Base-by-base conservation (phyloP, 2,113 vertebrate species). In the Channa maculata region DNA sequence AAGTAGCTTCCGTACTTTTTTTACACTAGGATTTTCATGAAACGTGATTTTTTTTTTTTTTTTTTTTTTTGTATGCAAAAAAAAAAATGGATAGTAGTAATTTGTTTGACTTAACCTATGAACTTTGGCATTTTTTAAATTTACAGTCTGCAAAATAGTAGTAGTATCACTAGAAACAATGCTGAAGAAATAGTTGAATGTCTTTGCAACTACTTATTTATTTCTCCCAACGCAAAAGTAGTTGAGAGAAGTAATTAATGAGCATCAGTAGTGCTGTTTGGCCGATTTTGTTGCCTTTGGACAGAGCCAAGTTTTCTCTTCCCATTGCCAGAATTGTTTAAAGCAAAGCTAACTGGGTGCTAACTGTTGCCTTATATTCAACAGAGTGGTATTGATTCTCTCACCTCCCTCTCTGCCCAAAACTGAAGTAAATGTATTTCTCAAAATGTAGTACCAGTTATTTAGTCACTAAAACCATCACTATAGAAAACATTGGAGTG, bases 1-100 rank as follows among this genome's bases (percentile, higher is more conserved):
- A 94, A 96, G 98, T 98, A 77, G 46, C 51, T 13, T 39, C 13
- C 9, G 11, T 46, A 7, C 3, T 37, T 68, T 38, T 75, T 24
- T 24, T 24, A 24, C 24, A 24, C 7, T 12, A 10, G 8, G 3
- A 15, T 36, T 62, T 63, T 14, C n/a, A 55, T 0, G 12, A 0
- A 59, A 2, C 12, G 8, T 43, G n/a, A n/a, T n/a, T n/a, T n/a
- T n/a, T n/a, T 24, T 24, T 24, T 1, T 24, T 24, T 24, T 1
- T 24, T 24, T 24, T 24, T 24, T 24, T 24, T 24, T 24, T 24
- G 24, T 24, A 24, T 24, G 24, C 24, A 24, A 24, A 24, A 24
- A 24, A 24, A 24, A 24, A 24, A 24, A 24, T 1, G 24, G 24
- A 24, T 24, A 24, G 24, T 24, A 24, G 24, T 24, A 24, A 24